phyloP scores from a whole-genome alignment of 1,140 invertebrate species.

The Drosophila arawakana region DNA sequence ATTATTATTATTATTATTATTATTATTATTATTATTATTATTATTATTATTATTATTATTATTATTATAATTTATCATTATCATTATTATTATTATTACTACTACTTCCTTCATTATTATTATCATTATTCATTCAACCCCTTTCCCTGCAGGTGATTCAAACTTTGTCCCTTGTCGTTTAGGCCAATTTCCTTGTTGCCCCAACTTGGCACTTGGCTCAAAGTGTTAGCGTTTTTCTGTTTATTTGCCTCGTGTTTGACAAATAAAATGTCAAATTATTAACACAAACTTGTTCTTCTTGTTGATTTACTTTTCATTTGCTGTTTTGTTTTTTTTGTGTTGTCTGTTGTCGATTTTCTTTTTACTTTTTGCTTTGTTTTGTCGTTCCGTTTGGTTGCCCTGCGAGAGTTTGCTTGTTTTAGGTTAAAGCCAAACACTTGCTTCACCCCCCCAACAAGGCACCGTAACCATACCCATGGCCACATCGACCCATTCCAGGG shows the following conservation, averaged over 20 bases:
- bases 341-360: conserved; percentile 5
- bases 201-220: conserved; percentile 8
- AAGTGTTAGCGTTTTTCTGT: conserved; percentile 59
- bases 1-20: no score
- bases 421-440: conserved; percentile 32
- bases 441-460: background rate
- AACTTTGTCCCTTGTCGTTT: background rate
- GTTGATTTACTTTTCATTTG: conserved; percentile 11
- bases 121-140: no score
- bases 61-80: no score
- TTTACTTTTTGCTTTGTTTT: conserved; percentile 13
- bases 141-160: background rate
- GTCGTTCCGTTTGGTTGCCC: conserved; percentile 26
- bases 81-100: no score
- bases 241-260: conserved; percentile 63
- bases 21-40: no score
- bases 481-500: background rate
- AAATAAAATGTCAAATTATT: conserved; percentile 81
- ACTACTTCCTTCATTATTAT: no score
- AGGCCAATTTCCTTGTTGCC: conserved; percentile 2
- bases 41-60: no score
- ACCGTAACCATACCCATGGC: background rate
- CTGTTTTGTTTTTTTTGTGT: conserved; percentile 3
- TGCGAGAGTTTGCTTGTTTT: conserved; percentile 10
- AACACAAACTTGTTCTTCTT: conserved; percentile 59